Evolutionary conservation across 2,888 invertebrate genomes (phyloP).

Genomic region (Microctonus brassicae): DNA sequence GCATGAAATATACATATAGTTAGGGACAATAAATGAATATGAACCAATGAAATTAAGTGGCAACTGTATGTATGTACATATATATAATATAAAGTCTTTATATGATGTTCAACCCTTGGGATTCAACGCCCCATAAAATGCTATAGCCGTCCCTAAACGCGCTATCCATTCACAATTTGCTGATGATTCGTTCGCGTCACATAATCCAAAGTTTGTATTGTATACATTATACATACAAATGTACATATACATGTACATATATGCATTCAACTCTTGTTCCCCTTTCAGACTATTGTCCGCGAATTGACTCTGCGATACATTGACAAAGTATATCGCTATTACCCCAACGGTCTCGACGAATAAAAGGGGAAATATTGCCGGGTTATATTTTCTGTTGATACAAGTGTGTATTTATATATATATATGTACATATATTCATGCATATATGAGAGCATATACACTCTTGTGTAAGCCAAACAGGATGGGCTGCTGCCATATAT

Average conservation of each 20-base stretch:
- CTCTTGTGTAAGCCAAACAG: constrained; percentile 17
- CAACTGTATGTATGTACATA: constrained; percentile 54
- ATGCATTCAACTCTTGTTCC: constrained; percentile 21
- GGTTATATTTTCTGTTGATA: background rate
- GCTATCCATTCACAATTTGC: constrained; percentile 64
- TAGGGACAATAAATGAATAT: background rate
- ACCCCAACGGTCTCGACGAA: constrained; percentile 22
- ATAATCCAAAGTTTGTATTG: constrained; percentile 23
- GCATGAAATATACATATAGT: background rate
- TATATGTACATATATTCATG: background rate
- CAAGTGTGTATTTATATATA: constrained; percentile 10
- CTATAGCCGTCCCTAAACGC: constrained; percentile 43
- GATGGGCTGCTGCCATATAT: constrained; percentile 23
- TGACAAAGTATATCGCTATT: constrained; percentile 33
- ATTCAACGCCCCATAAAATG: constrained; percentile 46
- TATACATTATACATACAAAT: background rate
- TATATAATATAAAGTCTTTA: constrained; percentile 33
- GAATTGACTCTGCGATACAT: constrained; percentile 56
- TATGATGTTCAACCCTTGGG: constrained; percentile 26
- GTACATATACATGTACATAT: background rate
- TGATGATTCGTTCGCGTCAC: constrained; percentile 41
- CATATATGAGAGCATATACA: constrained; percentile 21
- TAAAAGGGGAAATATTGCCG: constrained; percentile 20
- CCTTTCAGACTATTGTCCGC: constrained; percentile 55
- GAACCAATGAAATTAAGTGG: constrained; percentile 62